Percentiles rank a stretch among this genome's conserved stretches.
Conservation (phyloP, 53 echinoderm and acorn worm genomes). For the Actinopyga echinites region DNA sequence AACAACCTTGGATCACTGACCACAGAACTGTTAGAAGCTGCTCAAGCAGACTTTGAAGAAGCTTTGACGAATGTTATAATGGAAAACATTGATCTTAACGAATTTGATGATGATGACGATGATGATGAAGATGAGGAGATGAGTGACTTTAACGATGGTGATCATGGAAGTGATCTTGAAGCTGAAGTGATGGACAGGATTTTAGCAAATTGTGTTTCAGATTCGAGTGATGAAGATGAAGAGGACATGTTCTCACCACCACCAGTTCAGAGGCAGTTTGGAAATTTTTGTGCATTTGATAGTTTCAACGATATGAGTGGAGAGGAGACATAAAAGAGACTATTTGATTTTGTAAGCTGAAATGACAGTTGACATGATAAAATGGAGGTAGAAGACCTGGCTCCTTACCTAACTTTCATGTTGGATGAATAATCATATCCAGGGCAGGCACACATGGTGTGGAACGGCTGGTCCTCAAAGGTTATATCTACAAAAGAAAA, state of each 20-base stretch:
- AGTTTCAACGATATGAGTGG: background rate
- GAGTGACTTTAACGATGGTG: background rate
- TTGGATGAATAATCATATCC: background rate
- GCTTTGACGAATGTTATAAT: slow-evolving; percentile 12
- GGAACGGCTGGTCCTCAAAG: no score
- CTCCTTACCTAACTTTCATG: background rate
- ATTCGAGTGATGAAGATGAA: slow-evolving; percentile 6
- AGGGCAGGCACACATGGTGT: no score
- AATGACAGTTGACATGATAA: background rate
- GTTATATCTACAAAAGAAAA: no score
- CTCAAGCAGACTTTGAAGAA: slow-evolving; percentile 26
- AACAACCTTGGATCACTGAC: slow-evolving; percentile 3
- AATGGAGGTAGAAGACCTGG: background rate
- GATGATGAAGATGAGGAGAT: slow-evolving; percentile 5
- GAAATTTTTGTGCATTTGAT: slow-evolving; percentile 10
- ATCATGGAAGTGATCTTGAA: background rate
- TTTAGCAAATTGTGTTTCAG: slow-evolving; percentile 27
- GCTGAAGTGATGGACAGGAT: slow-evolving; percentile 30
- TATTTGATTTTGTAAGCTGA: background rate
- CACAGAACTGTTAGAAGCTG: slow-evolving; percentile 1
- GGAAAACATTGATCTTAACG: slow-evolving; percentile 20
- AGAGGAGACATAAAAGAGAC: slow-evolving; percentile 3
- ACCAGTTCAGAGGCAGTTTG: slow-evolving; percentile 8
- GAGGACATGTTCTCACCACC: slow-evolving; percentile 38
- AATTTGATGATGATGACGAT: background rate